Conservation (phyloP, 2,888 invertebrate genomes). For the Axea sp. region DNA sequence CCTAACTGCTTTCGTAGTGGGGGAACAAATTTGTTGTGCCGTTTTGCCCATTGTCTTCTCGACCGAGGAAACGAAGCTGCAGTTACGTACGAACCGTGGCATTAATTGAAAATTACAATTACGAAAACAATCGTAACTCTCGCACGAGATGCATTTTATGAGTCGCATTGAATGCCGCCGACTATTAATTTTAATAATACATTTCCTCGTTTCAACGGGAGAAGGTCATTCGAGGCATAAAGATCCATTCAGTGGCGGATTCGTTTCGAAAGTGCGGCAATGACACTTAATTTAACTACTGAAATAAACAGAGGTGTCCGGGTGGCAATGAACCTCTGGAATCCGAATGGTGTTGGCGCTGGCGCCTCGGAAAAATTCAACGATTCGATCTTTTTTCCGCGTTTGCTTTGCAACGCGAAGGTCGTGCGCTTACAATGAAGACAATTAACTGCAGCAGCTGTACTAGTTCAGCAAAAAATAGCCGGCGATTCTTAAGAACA, state of each 20-base stretch:
- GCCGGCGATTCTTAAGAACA: slow-evolving; percentile 8
- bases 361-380: slow-evolving; percentile 51
- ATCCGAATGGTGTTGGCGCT: slow-evolving; percentile 56
- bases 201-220: slow-evolving; percentile 32
- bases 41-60: no score
- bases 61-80: no score
- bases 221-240: slow-evolving; percentile 38
- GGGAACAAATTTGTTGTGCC: no score
- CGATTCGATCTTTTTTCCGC: slow-evolving; percentile 33
- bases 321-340: slow-evolving; percentile 43
- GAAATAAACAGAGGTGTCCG: slow-evolving; percentile 27
- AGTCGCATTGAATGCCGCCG: slow-evolving; percentile 22
- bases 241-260: slow-evolving; percentile 33
- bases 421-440: slow-evolving; percentile 48
- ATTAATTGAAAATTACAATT: no score
- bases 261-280: slow-evolving; percentile 44
- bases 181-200: slow-evolving; percentile 38
- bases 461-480: slow-evolving; percentile 11
- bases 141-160: no score
- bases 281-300: slow-evolving; percentile 37
- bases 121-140: no score
- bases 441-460: slow-evolving; percentile 34
- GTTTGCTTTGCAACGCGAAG: slow-evolving; percentile 50
- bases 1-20: slow-evolving; percentile 13
- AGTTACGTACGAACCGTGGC: no score